phyloP scores from a whole-genome alignment of 2,797 vertebrate genomes.

The Xerus rutilus region DNA sequence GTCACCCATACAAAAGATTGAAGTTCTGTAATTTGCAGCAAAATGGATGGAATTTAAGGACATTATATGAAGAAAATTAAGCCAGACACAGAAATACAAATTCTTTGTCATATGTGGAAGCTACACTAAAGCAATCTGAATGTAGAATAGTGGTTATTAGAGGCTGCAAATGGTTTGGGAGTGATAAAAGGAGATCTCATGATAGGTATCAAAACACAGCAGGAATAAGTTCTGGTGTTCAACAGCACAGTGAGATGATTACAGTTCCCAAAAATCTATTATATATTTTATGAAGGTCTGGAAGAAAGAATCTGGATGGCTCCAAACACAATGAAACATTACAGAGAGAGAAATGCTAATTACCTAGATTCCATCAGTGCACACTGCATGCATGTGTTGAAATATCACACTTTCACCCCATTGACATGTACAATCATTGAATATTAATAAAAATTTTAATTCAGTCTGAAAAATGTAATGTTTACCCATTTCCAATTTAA shows the following conservation, averaged over 20 bases:
- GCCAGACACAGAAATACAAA: background rate
- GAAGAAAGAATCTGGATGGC: background rate
- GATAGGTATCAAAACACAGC: background rate
- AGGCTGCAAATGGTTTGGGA: fast-evolving
- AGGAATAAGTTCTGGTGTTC: background rate
- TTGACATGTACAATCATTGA: background rate
- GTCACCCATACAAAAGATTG: background rate
- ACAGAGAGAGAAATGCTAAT: background rate
- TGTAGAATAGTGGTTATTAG: background rate
- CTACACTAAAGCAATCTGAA: background rate
- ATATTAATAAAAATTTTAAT: background rate
- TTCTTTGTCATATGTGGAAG: background rate
- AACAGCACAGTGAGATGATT: background rate
- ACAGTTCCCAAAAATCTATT: background rate
- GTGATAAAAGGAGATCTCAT: background rate
- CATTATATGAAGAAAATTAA: background rate
- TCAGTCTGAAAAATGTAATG: background rate
- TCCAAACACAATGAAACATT: background rate
- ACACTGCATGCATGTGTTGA: background rate
- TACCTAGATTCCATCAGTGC: background rate
- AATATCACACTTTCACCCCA: background rate
- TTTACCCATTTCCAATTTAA: background rate
- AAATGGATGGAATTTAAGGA: background rate
- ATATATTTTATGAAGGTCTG: background rate
- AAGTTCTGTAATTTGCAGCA: background rate